Evolutionary conservation across 2,888 invertebrate species (phyloP).

Genomic region (Smittia sp.): DNA sequence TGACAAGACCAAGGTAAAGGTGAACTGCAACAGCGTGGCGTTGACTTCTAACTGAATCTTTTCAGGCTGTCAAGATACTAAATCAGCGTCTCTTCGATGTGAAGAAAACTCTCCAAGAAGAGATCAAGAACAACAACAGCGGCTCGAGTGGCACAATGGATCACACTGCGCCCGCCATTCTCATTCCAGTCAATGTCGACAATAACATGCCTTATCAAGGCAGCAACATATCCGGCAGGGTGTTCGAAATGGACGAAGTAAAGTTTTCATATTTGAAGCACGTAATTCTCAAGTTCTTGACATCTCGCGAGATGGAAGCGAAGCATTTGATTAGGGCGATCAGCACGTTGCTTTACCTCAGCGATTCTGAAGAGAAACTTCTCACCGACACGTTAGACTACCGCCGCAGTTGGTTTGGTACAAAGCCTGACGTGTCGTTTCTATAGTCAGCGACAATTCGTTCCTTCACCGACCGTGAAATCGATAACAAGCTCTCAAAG

Average conservation of each 20-base stretch:
- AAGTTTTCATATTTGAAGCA: conserved; percentile 87
- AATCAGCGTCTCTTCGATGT: conserved; percentile 85
- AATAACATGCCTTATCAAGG: neutral
- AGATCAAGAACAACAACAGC: conserved; percentile 57
- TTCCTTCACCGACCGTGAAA: neutral
- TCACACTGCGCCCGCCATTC: neutral
- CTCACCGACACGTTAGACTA: conserved; percentile 59
- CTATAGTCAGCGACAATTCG: neutral
- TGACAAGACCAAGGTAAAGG: conserved; percentile 62
- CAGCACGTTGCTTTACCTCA: conserved; percentile 76
- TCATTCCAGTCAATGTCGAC: conserved; percentile 25
- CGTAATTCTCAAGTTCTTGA: conserved; percentile 89
- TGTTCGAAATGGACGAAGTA: conserved; percentile 60
- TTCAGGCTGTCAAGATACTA: conserved; percentile 79
- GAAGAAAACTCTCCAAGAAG: conserved; percentile 87
- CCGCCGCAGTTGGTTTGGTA: conserved; percentile 53
- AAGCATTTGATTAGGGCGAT: conserved; percentile 86
- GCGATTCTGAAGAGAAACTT: conserved; percentile 81
- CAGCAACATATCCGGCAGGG: conserved; percentile 50
- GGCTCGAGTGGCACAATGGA: conserved; percentile 1
- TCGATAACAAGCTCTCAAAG: neutral
- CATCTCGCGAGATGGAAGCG: conserved; percentile 82
- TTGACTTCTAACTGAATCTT: conserved; percentile 42
- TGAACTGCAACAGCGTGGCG: too few species aligned
- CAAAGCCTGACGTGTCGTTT: neutral